phyloP scores from a whole-genome alignment of 2,113 vertebrate species.

The Cinclus cinclus region DNA sequence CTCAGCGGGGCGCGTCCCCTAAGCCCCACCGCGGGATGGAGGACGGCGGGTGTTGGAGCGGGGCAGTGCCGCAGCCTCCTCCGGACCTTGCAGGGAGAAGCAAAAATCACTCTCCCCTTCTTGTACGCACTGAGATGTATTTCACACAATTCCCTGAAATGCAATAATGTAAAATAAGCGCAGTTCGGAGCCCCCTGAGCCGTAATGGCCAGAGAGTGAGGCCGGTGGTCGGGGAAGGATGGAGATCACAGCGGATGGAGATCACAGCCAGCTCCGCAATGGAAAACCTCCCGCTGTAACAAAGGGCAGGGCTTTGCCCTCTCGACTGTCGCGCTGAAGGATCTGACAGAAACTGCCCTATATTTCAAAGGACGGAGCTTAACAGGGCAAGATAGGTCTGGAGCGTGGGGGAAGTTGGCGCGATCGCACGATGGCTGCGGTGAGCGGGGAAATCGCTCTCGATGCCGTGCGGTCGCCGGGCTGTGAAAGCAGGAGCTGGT shows the following conservation, averaged over 20 bases:
- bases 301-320: not conserved
- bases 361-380: conserved; percentile 17
- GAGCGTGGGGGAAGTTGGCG: not conserved
- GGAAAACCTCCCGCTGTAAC: not conserved
- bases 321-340: not conserved
- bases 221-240: not conserved
- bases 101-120: fast-evolving
- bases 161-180: not conserved
- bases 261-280: not conserved
- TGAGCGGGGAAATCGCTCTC: not conserved
- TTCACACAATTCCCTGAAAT: not conserved
- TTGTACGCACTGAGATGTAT: not conserved
- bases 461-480: not conserved
- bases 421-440: not conserved
- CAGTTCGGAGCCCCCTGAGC: not conserved
- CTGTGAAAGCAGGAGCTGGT: not conserved
- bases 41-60: not conserved
- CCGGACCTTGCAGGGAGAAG: not conserved
- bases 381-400: conserved; percentile 11
- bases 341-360: not conserved
- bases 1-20: not conserved
- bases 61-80: not conserved
- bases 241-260: not conserved
- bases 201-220: not conserved
- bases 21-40: not conserved